Evolutionary conservation across 2,888 invertebrate genomes (phyloP).

Genomic region (Hoplodrina blanda): DNA sequence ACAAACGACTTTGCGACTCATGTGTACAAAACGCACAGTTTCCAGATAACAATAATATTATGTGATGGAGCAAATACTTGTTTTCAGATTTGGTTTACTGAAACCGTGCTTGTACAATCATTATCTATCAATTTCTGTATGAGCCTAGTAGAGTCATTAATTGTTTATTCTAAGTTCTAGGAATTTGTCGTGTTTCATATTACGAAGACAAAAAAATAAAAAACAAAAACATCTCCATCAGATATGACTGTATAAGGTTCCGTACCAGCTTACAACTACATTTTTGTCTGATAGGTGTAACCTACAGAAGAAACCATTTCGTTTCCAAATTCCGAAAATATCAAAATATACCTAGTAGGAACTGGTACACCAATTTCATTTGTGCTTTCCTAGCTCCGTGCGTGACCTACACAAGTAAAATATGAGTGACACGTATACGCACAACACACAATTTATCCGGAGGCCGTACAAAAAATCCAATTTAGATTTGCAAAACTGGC

Average conservation of each 20-base stretch:
- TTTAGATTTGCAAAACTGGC: conserved; percentile 45
- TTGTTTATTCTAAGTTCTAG: no score
- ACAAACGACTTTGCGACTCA: conserved; percentile 11
- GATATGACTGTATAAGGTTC: no score
- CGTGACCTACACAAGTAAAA: conserved; percentile 43
- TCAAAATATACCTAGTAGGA: conserved; percentile 12
- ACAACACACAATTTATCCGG: conserved; percentile 32
- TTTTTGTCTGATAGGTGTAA: not conserved
- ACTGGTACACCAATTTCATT: conserved; percentile 23
- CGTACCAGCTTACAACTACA: no score
- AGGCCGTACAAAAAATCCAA: conserved; percentile 46
- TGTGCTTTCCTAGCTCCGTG: conserved; percentile 9
- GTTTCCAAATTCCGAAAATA: conserved; percentile 2
- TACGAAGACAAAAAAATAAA: no score
- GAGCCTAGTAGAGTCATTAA: no score
- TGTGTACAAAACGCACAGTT: not conserved
- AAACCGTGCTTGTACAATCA: not conserved
- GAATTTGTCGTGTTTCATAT: no score
- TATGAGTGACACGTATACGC: conserved; percentile 49
- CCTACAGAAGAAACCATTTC: not conserved
- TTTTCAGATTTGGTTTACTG: not conserved
- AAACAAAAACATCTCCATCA: no score
- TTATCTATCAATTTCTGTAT: no score
- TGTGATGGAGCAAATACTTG: not conserved
- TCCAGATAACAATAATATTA: not conserved